Evolutionary conservation across 2,113 vertebrate species (phyloP), one percentile per base, ranked within the genome.

Genomic region (Cryptomyrus ogoouensis): DNA sequence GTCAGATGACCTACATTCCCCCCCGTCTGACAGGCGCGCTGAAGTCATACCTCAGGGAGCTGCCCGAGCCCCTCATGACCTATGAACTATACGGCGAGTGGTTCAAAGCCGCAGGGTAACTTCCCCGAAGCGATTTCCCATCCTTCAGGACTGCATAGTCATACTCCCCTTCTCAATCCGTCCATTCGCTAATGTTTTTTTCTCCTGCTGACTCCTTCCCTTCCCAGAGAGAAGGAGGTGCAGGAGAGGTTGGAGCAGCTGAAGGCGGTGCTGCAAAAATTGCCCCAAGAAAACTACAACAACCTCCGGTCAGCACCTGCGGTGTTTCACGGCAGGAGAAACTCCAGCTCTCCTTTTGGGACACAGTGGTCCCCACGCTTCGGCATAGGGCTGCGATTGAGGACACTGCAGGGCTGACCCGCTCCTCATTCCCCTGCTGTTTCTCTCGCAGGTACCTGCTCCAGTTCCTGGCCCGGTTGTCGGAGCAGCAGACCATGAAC

Each of bases 21-120:
- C 49, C 53, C 70, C 77, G 3, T 62, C 39, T 92, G 39, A 70
- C 91, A 99, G 98, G 98, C 83, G 98, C 97, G 0, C 94, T 99
- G 94, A 99, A 99, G 92, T 97, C 96, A 91, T 99, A 99, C 94
- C 95, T 99, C 56, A 93, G 98, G 90, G 98, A 99, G 92, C 95
- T 99, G 89, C 98, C 98, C 0, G 97, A 99, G 93, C 98, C 98
- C 3, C 93, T 99, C 49, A 97, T 99, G 98, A 99, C 97, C 58
- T 98, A 95, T 83, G 97, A 98, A 92, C 97, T 99, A 92, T 99
- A 98, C 90, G 94, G 94, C 0, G 96, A 99, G 46, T 99, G 98
- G 98, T 95, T 99, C 92, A 94, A 94, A 93, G 97, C 96, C 42
- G 97, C 97, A 91, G 96, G 95, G 98, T 98, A 91, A 49, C 95